These are phyloP conservation scores for Villa cingulata DNA, from an alignment of 2,888 invertebrate species.

Conservation along the genomic window DNA sequence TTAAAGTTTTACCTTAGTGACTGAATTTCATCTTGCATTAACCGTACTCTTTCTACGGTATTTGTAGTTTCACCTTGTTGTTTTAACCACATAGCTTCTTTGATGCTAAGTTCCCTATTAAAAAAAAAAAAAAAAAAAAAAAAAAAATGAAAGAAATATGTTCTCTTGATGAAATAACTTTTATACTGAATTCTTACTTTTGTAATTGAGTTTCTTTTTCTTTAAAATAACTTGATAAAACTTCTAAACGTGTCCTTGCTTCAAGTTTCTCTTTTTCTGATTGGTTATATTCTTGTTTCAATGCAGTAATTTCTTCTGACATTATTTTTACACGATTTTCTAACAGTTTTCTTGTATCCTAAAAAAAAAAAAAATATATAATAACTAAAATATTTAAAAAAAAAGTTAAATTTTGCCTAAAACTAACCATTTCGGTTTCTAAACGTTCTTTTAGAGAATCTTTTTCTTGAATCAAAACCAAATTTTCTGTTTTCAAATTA, in stretches of 20 bases:
- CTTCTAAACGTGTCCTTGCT: slow-evolving; percentile 69
- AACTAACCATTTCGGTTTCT: slow-evolving; percentile 31
- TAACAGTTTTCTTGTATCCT: slow-evolving; percentile 36
- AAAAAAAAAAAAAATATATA: neutral
- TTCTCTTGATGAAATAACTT: neutral
- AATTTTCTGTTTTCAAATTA: slow-evolving; percentile 44
- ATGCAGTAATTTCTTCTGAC: slow-evolving; percentile 39
- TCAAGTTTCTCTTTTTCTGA: slow-evolving; percentile 60
- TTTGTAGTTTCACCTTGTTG: slow-evolving; percentile 71
- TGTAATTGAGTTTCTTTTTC: slow-evolving; percentile 77
- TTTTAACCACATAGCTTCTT: slow-evolving; percentile 64
- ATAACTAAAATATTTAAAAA: neutral
- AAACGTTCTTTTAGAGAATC: slow-evolving; percentile 36
- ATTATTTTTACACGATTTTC: slow-evolving; percentile 35
- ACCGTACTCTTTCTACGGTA: slow-evolving; percentile 62
- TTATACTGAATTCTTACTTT: slow-evolving; percentile 45
- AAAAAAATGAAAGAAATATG: neutral
- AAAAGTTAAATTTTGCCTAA: neutral
- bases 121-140: slow-evolving; percentile 4
- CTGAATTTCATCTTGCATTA: slow-evolving; percentile 66
- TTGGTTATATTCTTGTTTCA: slow-evolving; percentile 45
- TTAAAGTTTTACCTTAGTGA: slow-evolving; percentile 51
- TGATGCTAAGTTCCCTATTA: slow-evolving; percentile 56
- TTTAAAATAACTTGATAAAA: slow-evolving; percentile 78
- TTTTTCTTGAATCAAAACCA: slow-evolving; percentile 42